Evolutionary conservation across 2,113 vertebrate genomes (phyloP).

Genomic region (Grantiella picta): DNA sequence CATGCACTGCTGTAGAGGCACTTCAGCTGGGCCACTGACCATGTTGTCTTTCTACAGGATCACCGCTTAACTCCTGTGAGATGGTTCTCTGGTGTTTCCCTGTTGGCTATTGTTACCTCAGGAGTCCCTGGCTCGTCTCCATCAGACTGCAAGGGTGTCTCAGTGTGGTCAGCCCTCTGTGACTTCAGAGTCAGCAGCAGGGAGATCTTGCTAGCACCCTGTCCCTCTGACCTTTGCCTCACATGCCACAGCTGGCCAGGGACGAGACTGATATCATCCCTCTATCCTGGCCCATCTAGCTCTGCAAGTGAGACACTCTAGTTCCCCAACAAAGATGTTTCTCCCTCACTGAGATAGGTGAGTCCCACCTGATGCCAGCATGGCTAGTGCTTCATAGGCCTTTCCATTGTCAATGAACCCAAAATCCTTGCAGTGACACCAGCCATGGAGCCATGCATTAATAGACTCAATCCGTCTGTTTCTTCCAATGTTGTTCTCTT

Average conservation of each 20-base stretch:
- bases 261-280: neutral
- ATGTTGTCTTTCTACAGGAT: neutral
- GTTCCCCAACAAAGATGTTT: neutral
- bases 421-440: neutral
- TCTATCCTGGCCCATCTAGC: fast-evolving
- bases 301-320: neutral
- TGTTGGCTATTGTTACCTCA: neutral
- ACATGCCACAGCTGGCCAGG: neutral
- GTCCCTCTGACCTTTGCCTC: neutral
- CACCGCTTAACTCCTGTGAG: too few relatives aligned
- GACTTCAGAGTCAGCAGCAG: neutral
- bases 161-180: neutral
- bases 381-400: neutral
- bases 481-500: neutral
- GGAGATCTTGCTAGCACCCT: neutral
- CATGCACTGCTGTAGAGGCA: neutral
- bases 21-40: neutral
- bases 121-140: neutral
- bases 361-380: neutral
- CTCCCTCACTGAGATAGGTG: neutral
- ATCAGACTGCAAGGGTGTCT: neutral
- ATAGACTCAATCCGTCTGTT: neutral
- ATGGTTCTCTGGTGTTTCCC: neutral
- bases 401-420: neutral
- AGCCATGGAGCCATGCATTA: neutral